Evolutionary conservation across 2,113 vertebrate species (phyloP).

Genomic region (Xenopus borealis): DNA sequence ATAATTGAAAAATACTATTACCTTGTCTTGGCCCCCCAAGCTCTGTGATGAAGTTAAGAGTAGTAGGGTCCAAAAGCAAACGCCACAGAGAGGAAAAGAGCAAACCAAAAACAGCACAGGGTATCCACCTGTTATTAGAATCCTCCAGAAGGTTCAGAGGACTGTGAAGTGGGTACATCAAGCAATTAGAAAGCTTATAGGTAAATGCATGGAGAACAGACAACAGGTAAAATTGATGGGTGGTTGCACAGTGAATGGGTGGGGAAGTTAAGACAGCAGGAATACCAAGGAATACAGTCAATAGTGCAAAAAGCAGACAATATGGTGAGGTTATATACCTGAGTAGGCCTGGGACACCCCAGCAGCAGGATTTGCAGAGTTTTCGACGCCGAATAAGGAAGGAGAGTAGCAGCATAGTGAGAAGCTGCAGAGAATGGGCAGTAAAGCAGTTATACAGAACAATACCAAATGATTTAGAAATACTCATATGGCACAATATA

Average conservation of each 20-base stretch:
- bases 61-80: constrained; percentile 67
- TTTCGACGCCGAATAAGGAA: constrained; percentile 68
- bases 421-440: constrained; percentile 11
- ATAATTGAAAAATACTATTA: constrained; percentile 46
- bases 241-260: neutral
- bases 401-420: constrained; percentile 57
- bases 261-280: neutral
- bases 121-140: constrained; percentile 68
- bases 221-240: neutral
- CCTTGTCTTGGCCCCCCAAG: constrained; percentile 59
- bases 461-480: too few relatives aligned
- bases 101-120: constrained; percentile 77
- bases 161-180: constrained; percentile 54
- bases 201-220: neutral
- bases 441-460: neutral
- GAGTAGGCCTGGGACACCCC: constrained; percentile 70
- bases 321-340: constrained; percentile 64
- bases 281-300: too few relatives aligned
- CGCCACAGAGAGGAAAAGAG: constrained; percentile 82
- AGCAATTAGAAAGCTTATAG: neutral
- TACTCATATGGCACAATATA: too few relatives aligned
- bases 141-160: constrained; percentile 82
- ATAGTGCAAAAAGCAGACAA: neutral
- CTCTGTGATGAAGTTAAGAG: constrained; percentile 72
- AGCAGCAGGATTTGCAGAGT: constrained; percentile 59